A percentile compares a stretch with the other conserved stretches of the same genome.
These are phyloP conservation scores for Marmota flaviventris DNA, from an alignment of 2,113 vertebrate genomes.

Conservation along the genomic window DNA sequence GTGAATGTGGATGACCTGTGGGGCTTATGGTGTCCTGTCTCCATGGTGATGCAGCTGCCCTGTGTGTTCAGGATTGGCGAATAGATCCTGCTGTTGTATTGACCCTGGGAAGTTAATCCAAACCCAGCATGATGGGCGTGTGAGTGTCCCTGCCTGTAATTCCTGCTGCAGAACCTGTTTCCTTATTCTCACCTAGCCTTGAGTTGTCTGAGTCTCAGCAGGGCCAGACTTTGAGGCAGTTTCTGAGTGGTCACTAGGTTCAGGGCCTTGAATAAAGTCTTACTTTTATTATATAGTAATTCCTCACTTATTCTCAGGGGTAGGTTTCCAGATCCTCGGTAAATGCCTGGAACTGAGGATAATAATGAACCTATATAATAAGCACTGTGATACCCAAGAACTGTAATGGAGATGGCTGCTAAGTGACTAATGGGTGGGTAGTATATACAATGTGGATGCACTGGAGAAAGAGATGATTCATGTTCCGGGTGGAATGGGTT, in stretches of 20 bases:
- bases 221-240: neutral
- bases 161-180: constrained; percentile 18
- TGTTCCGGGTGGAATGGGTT: no score
- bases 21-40: constrained; percentile 49
- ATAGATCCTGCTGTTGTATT: constrained; percentile 71
- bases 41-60: constrained; percentile 70
- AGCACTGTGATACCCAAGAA: neutral
- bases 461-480: neutral
- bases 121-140: constrained; percentile 60
- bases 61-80: constrained; percentile 64
- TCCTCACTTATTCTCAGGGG: neutral
- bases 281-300: neutral
- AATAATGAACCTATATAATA: neutral
- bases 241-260: neutral
- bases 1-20: constrained; percentile 55
- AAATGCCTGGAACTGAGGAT: neutral
- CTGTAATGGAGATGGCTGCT: no score
- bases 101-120: constrained; percentile 76
- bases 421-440: neutral
- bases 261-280: neutral
- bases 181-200: neutral
- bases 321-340: neutral
- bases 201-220: neutral
- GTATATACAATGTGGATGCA: neutral
- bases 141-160: constrained; percentile 47